Base-by-base conservation (phyloP, 1,140 invertebrate species). In the Delia radicum region DNA sequence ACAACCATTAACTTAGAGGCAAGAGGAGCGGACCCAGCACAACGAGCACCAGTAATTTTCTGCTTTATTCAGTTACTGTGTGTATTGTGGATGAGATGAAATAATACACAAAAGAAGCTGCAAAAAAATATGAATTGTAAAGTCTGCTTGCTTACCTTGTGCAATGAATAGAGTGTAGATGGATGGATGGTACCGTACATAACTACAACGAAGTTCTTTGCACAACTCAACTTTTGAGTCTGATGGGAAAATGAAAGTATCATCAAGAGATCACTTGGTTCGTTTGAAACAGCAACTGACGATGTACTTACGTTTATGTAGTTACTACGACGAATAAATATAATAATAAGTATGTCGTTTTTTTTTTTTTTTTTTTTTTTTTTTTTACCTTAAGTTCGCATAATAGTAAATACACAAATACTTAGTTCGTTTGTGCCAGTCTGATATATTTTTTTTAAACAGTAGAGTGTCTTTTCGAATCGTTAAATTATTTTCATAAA, bases 221-320 rank as follows among this genome's bases (percentile, higher is more conserved):
- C 29, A 21, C 7, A 69, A 33, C 24, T 18, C 65, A 69, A 69
- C 65, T 33, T 63, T 69, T 69, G 29, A 69, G 31, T 69, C 65
- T 69, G 65, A 33, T 69, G 65, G 65, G 65, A 69, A 69, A 69
- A 69, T 69, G 65, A 69, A 69, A 69, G 65, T 69, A 69, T 69
- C 65, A 69, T 69, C 65, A 69, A 69, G 29, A 33, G 65, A 69
- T 69, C 65, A 37, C 65, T 69, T 69, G 65, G 65, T 69, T 69
- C 29, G 65, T 33, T 69, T 69, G n/a, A 69, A 69, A 21, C 37
- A 42, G 37, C 18, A 69, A 37, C 65, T 69, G 29, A 69, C 37
- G 29, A 69, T 33, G 65, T 18, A 69, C 24, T n/a, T n/a, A n/a
- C n/a, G n/a, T n/a, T n/a, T n/a, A n/a, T n/a, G n/a, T n/a, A n/a